phyloP scores from a whole-genome alignment of 2,113 vertebrate genomes.

The Tragelaphus scriptus region DNA sequence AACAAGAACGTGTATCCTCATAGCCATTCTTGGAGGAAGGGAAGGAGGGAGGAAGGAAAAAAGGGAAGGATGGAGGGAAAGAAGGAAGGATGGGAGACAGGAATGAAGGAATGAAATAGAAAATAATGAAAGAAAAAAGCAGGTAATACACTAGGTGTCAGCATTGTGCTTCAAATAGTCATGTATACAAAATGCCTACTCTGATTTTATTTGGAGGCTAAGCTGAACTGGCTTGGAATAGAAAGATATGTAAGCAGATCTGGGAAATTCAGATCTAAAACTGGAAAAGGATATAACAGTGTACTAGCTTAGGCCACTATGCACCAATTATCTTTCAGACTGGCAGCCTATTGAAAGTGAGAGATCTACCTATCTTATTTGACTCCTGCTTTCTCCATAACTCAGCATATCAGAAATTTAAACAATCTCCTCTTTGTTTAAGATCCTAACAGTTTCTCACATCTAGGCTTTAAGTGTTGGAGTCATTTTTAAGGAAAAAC shows the following conservation, averaged over 20 bases:
- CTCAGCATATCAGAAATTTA: neutral
- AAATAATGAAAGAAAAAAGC: neutral
- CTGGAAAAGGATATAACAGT: neutral
- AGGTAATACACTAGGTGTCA: conserved; percentile 68
- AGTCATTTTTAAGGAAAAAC: neutral
- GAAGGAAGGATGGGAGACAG: neutral
- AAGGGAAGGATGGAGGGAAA: neutral
- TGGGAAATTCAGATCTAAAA: neutral
- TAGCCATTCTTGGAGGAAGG: neutral
- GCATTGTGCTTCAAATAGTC: conserved; percentile 54
- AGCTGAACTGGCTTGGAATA: neutral
- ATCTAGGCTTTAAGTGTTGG: neutral
- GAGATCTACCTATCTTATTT: neutral
- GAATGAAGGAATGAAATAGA: neutral
- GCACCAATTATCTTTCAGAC: neutral
- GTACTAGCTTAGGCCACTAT: neutral
- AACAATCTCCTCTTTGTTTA: neutral
- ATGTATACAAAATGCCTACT: neutral
- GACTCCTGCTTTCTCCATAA: neutral
- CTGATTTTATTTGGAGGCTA: neutral
- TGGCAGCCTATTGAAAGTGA: neutral
- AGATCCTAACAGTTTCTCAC: neutral
- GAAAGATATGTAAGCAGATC: neutral
- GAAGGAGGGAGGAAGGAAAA: neutral
- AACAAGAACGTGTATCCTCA: neutral